phyloP scores from a whole-genome alignment of 2,113 vertebrate species.

The Ceratotherium simum region DNA sequence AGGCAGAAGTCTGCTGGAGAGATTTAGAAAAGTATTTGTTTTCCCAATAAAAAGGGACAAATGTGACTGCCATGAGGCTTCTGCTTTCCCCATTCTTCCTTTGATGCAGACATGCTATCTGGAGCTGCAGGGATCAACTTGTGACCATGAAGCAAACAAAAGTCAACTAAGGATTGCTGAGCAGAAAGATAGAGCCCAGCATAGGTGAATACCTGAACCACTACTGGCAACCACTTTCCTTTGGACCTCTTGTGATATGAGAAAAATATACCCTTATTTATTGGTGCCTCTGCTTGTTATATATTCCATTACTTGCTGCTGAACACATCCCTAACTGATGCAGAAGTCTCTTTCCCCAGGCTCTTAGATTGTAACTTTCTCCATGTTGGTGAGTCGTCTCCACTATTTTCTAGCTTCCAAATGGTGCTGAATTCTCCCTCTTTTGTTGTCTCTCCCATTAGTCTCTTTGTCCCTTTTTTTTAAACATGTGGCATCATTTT shows the following conservation, averaged over 20 bases:
- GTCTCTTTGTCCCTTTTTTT: no score
- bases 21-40: background rate
- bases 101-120: background rate
- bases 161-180: background rate
- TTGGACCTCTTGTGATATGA: background rate
- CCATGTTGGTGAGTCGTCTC: background rate
- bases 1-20: background rate
- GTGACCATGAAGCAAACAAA: background rate
- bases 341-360: background rate
- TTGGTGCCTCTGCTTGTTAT: background rate
- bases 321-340: background rate
- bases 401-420: background rate
- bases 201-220: background rate
- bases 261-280: background rate
- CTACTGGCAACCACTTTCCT: background rate
- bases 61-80: background rate
- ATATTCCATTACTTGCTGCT: background rate
- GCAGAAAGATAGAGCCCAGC: background rate
- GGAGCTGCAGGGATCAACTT: background rate
- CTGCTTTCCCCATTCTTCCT: background rate
- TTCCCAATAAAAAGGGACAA: background rate
- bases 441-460: no score
- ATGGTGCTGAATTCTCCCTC: background rate
- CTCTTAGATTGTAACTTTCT: background rate
- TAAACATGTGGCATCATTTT: background rate